These are phyloP conservation scores for Tachina grossa DNA, from an alignment of 2,888 invertebrate species.

Conservation along the genomic window DNA sequence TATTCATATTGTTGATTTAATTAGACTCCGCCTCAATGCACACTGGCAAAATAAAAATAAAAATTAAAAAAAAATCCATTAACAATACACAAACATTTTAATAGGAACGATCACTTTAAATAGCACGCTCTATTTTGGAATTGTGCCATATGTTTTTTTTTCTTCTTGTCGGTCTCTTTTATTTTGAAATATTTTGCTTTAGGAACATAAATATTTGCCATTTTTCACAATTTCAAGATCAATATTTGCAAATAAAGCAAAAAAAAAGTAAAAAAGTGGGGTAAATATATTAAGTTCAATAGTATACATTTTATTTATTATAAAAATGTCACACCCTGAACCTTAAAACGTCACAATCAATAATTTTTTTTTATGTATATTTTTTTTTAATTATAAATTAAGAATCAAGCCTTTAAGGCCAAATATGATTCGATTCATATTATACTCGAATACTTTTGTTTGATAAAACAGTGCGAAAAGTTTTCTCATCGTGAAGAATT, in stretches of 20 bases:
- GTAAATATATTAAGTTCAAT: slow-evolving; percentile 1
- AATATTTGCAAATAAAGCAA: slow-evolving; percentile 22
- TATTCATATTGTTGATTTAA: slow-evolving; percentile 42
- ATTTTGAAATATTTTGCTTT: not conserved
- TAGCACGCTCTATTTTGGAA: slow-evolving; percentile 53
- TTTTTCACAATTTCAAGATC: slow-evolving; percentile 28
- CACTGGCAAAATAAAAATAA: not conserved
- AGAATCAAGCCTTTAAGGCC: too few species aligned
- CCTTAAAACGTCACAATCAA: too few species aligned
- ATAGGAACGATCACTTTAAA: slow-evolving; percentile 7
- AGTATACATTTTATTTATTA: not conserved
- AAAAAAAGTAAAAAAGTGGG: not conserved
- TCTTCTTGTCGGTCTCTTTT: not conserved
- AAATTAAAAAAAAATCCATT: not conserved
- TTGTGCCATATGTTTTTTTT: slow-evolving; percentile 40
- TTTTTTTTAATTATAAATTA: too few species aligned
- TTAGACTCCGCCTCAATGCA: slow-evolving; percentile 67
- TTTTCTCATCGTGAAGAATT: too few species aligned
- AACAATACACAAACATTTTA: not conserved
- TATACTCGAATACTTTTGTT: too few species aligned
- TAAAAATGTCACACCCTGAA: not conserved
- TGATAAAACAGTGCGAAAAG: too few species aligned
- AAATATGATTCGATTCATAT: too few species aligned
- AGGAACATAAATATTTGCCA: slow-evolving; percentile 4
- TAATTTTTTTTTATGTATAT: too few species aligned